Evolutionary conservation across 2,113 vertebrate genomes (phyloP).

Genomic region (Mus pahari): DNA sequence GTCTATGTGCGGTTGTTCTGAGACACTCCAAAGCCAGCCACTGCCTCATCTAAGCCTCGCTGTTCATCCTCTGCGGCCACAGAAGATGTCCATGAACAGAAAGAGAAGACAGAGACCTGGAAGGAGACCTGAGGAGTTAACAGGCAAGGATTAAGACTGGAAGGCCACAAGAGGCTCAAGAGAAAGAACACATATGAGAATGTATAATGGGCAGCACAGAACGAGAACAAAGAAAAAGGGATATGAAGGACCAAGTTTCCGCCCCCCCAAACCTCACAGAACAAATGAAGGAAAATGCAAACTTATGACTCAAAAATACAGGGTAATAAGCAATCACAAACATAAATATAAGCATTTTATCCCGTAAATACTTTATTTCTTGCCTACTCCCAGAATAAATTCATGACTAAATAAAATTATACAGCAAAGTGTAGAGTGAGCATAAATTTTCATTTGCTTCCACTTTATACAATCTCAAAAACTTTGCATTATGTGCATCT

Average conservation of each 20-base stretch:
- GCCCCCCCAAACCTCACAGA: not conserved
- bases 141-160: constrained; percentile 51
- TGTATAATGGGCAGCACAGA: not conserved
- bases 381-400: constrained; percentile 61
- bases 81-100: constrained; percentile 58
- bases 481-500: constrained; percentile 61
- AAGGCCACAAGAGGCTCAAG: not conserved
- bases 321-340: constrained; percentile 9
- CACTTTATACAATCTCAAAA: constrained; percentile 61
- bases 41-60: constrained; percentile 33
- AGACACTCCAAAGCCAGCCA: not conserved
- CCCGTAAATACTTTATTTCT: constrained; percentile 39
- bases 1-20: not conserved
- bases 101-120: constrained; percentile 68
- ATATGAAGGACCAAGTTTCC: not conserved
- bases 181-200: not conserved
- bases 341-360: constrained; percentile 33
- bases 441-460: constrained; percentile 72
- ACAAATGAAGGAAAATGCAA: not conserved
- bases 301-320: not conserved
- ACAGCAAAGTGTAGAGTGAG: constrained; percentile 45
- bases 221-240: not conserved
- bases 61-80: constrained; percentile 16
- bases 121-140: constrained; percentile 67
- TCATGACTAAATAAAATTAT: constrained; percentile 65